Evolutionary conservation across 2,888 invertebrate genomes (phyloP).

Genomic region (Amphipyra berbera): DNA sequence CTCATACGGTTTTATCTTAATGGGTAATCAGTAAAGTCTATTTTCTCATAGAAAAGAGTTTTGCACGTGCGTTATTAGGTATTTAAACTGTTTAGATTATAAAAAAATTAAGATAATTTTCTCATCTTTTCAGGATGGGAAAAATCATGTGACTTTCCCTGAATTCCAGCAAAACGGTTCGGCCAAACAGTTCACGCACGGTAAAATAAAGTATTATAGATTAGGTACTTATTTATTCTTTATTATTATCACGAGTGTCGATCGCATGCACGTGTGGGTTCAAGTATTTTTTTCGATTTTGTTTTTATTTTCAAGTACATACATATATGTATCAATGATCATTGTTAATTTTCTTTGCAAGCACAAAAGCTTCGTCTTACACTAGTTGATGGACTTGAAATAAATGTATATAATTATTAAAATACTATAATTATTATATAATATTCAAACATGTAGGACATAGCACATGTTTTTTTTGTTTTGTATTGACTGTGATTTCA

Average conservation of each 20-base stretch:
- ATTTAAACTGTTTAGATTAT: no score
- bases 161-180: constrained; percentile 97
- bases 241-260: constrained; percentile 87
- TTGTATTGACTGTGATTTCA: constrained; percentile 33
- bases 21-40: no score
- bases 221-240: constrained; percentile 91
- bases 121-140: constrained; percentile 92
- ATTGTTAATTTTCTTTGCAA: constrained; percentile 72
- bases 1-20: no score
- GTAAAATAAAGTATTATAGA: constrained; percentile 93
- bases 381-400: constrained; percentile 56
- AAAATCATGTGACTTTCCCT: constrained; percentile 97
- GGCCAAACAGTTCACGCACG: constrained; percentile 96
- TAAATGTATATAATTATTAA: constrained; percentile 36
- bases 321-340: constrained; percentile 49
- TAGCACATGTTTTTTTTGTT: constrained; percentile 49
- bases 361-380: constrained; percentile 74
- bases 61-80: no score
- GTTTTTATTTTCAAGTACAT: constrained; percentile 60
- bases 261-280: constrained; percentile 89
- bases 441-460: constrained; percentile 36
- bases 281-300: constrained; percentile 73
- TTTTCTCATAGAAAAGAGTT: no score
- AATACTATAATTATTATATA: constrained; percentile 30
- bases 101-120: background rate